Evolutionary conservation across 2,888 invertebrate genomes (phyloP).

Genomic region (Siphlonurus alternatus): DNA sequence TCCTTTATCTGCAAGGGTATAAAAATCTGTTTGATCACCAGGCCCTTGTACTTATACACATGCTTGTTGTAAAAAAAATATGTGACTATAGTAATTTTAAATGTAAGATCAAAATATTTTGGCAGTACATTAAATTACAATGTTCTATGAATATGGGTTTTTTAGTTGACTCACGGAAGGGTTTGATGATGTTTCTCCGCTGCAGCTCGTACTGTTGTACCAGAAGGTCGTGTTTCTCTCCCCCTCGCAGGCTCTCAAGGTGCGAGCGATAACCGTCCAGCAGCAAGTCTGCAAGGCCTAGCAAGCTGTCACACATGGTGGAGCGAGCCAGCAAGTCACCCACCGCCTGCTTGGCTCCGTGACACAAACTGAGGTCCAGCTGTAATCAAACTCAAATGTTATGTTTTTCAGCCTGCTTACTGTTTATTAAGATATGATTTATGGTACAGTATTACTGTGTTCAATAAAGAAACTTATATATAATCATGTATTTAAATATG

Average conservation of each 20-base stretch:
- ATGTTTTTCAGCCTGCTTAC: too few species aligned
- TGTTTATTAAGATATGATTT: too few species aligned
- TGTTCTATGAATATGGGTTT: too few species aligned
- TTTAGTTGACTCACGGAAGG: constrained; percentile 22
- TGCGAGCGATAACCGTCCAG: constrained; percentile 54
- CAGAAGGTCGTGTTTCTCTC: constrained; percentile 37
- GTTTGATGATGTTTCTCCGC: constrained; percentile 44
- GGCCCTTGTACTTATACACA: too few species aligned
- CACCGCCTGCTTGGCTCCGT: background rate
- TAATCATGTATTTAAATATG: too few species aligned
- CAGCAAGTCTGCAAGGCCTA: constrained; percentile 50
- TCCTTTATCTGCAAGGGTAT: background rate
- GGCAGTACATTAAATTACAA: too few species aligned
- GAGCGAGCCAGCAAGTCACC: background rate
- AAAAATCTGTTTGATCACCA: background rate
- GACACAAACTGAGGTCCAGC: constrained; percentile 19
- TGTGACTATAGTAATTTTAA: too few species aligned
- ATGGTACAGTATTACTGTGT: too few species aligned
- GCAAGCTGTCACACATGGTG: constrained; percentile 46
- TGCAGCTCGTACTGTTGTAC: constrained; percentile 49
- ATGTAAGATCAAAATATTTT: too few species aligned
- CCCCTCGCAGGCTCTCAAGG: constrained; percentile 43
- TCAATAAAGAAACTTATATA: too few species aligned
- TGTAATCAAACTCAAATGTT: constrained; percentile 18
- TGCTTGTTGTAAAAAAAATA: too few species aligned